These are phyloP conservation scores for Diploptera punctata DNA, from an alignment of 2,888 invertebrate genomes.

Conservation along the genomic window DNA sequence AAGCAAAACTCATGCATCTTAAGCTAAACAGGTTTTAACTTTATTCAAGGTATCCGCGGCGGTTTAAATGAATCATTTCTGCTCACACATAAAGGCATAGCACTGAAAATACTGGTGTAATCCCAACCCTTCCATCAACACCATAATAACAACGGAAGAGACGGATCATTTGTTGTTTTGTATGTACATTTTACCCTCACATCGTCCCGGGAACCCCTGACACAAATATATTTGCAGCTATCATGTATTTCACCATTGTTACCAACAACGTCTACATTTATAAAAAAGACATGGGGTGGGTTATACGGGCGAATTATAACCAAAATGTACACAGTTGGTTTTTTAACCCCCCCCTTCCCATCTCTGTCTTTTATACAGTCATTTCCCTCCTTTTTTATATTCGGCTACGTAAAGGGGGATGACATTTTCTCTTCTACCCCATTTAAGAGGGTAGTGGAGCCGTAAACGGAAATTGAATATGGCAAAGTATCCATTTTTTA, in stretches of 20 bases:
- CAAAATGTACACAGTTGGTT: conserved; percentile 3
- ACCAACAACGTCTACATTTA: not conserved
- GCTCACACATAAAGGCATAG: too few relatives aligned
- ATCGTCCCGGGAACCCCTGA: too few relatives aligned
- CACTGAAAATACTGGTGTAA: not conserved
- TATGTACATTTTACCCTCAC: not conserved
- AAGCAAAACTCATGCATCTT: too few relatives aligned
- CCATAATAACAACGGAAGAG: not conserved
- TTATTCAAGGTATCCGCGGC: too few relatives aligned
- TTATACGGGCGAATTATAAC: not conserved
- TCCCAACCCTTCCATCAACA: not conserved
- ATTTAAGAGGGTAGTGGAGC: conserved; percentile 29
- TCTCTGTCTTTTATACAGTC: too few relatives aligned
- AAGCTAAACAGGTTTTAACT: too few relatives aligned
- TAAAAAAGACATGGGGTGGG: not conserved
- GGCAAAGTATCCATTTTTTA: conserved; percentile 26
- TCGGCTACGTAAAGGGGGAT: conserved; percentile 12
- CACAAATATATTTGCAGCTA: conserved; percentile 11
- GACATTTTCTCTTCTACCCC: conserved; percentile 33
- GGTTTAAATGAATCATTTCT: too few relatives aligned
- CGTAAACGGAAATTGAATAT: conserved; percentile 38
- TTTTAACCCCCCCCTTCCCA: conserved; percentile 4
- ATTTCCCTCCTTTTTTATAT: conserved; percentile 14
- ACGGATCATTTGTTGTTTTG: not conserved
- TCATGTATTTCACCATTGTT: not conserved